These are phyloP conservation scores for Crocodylus rhombifer DNA, from an alignment of 2,797 vertebrate genomes.

Conservation along the genomic window DNA sequence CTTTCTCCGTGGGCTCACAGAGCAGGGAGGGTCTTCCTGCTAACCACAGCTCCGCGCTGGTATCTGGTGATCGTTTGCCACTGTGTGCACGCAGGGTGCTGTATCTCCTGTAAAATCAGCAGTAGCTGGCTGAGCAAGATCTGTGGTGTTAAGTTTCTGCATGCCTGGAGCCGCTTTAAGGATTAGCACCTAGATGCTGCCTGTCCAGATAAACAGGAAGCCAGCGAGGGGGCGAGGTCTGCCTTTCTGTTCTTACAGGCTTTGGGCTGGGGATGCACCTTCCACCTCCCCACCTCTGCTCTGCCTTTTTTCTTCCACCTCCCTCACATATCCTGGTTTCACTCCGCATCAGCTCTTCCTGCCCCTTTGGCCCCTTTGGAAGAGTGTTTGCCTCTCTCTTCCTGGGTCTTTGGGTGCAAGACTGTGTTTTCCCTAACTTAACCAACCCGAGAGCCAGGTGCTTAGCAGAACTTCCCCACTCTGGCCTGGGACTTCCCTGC, in stretches of 20 bases:
- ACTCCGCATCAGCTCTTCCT: neutral
- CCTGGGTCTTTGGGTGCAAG: too few species aligned
- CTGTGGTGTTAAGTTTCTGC: neutral
- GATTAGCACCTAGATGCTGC: rapidly evolving
- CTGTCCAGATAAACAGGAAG: rapidly evolving
- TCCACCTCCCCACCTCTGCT: too few species aligned
- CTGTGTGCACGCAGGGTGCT: rapidly evolving
- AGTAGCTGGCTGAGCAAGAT: neutral
- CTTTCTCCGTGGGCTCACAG: neutral
- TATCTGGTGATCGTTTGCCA: rapidly evolving
- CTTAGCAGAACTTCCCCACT: too few species aligned
- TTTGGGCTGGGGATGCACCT: too few species aligned
- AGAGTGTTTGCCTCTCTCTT: too few species aligned
- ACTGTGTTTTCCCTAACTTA: too few species aligned
- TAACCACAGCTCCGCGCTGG: rapidly evolving
- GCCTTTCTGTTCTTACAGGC: neutral
- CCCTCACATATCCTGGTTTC: neutral
- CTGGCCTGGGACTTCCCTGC: too few species aligned
- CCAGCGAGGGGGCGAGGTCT: neutral
- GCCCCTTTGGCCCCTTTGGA: rapidly evolving
- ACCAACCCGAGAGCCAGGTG: too few species aligned
- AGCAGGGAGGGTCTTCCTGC: rapidly evolving
- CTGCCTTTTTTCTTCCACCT: too few species aligned
- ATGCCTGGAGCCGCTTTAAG: neutral
- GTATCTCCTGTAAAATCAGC: too few species aligned